Base-by-base conservation (phyloP, 2,797 vertebrate species). In the Cynopterus sphinx region DNA sequence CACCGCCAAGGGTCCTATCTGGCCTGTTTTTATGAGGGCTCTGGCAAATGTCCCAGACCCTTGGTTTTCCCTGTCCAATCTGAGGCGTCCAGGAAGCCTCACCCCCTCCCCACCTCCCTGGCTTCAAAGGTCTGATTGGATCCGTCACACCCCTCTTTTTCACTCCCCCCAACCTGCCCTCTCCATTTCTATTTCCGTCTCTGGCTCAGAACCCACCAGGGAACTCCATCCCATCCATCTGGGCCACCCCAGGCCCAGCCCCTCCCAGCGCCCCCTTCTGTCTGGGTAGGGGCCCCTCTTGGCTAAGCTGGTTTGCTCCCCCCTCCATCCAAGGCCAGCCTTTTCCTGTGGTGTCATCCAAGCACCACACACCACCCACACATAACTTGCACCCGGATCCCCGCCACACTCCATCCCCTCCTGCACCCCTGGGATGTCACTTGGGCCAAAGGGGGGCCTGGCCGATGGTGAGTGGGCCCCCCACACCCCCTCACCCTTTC, bases 321-420 rank as follows among this genome's bases (percentile, higher is more conserved):
- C 61, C 12, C 9, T 33, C 22, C 87, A 91, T 19, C 74, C 74
- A 90, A 92, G 87, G 84, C 93, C 95, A 94, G 63, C 92, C 94
- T 91, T 95, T 92, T 97, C 96, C 96, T 88, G 87, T 67, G 39
- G 71, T 95, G 90, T 97, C 73, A 41, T 92, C 91, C 39, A 28
- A 68, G 36, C 16, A 0, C 61, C 0, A 2, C 0, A 1, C 26
- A 31, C 74, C 74, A 43, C 81, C 53, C 82, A 77, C 77, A 87
- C 46, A 2, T 67, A 93, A 91, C 93, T 95, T 13, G 63, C 87
- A 97, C 94, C 82, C n/a, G 0, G 74, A 82, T 63, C 97, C 91
- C 0, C 0, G 85, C 70, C 13, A 10, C 0, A 1, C 61, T 90
- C 67, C 6, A 1, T 49, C 81, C 74, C 51, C 61, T 92, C 71